Evolutionary conservation across 2,797 vertebrate genomes (phyloP), one percentile per base, ranked within the genome.

Genomic region (Pelobates cultripes): DNA sequence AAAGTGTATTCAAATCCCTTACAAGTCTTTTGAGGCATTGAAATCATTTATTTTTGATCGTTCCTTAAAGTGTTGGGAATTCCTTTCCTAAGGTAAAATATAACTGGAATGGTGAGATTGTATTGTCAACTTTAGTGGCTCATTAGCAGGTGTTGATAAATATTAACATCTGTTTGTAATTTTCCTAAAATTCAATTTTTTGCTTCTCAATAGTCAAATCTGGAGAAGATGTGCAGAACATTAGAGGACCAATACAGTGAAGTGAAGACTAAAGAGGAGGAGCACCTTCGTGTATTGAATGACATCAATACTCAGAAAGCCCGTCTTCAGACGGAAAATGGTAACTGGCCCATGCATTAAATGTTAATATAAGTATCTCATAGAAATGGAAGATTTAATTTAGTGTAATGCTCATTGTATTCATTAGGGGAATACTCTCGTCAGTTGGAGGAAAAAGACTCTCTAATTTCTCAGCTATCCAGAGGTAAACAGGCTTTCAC

Each of bases 221-320:
- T 96, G 73, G 96, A 97, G 70, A 97, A 97, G 85, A 88, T 96
- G 88, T 96, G 95, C 80, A 92, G 93, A 3, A 91, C 94, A 2
- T 89, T 96, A 12, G 96, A 97, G 79, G 96, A 97, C 87, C 96
- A 97, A 47, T 86, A 96, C 47, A 95, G 92, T 80, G 96, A 97
- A 81, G 70, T 95, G 10, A 97, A 94, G 84, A 79, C 91, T 14
- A 97, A 94, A 84, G 94, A 92, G 71, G 96, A 97, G 2, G 95
- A 97, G 78, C 93, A 96, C 61, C 87, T 95, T 28, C 89, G 94
- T 43, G 88, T 93, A 2, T 88, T 97, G 51, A 96, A 93, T 6
- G 96, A 97, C 77, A 72, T 94, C 0, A 86, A 89, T 47, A 28
- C 80, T 0, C 95, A 96, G n/a, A 95, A 87, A 87, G 93, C 92